Conservation (phyloP, 2,797 vertebrate genomes). For the Clarias fuscus region DNA sequence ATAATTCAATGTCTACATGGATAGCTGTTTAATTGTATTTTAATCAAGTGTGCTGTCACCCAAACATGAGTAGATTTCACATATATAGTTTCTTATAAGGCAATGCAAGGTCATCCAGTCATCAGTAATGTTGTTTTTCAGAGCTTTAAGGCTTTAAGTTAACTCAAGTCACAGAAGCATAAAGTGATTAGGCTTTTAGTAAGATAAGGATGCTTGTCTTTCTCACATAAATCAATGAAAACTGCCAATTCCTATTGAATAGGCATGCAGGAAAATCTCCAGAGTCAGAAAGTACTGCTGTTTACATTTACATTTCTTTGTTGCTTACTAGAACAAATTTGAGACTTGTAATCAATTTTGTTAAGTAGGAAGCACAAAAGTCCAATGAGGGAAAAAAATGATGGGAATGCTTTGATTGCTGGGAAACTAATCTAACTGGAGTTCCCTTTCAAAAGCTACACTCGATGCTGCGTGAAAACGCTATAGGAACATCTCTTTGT, state of each 20-base stretch:
- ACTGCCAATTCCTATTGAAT: constrained; percentile 73
- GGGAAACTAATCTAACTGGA: not conserved
- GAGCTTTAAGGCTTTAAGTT: not conserved
- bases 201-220: constrained; percentile 62
- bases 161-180: constrained; percentile 12
- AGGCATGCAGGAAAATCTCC: constrained; percentile 57
- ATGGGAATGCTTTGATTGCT: not conserved
- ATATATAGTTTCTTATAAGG: not conserved
- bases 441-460: too few species aligned
- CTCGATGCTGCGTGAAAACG: too few species aligned
- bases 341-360: constrained; percentile 16
- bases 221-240: constrained; percentile 76
- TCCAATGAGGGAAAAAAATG: not conserved
- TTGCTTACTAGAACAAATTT: not conserved
- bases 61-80: not conserved
- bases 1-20: not conserved
- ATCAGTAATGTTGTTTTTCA: constrained; percentile 5
- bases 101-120: not conserved
- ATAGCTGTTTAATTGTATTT: not conserved
- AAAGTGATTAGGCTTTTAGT: constrained; percentile 58
- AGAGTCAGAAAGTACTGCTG: constrained; percentile 23
- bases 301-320: constrained; percentile 24
- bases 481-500: too few species aligned
- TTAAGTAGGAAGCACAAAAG: constrained; percentile 2
- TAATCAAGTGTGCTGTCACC: not conserved